Evolutionary conservation across 1,140 invertebrate genomes (phyloP), one percentile per base, ranked within the genome.

Genomic region (Nixonia krombeini): DNA sequence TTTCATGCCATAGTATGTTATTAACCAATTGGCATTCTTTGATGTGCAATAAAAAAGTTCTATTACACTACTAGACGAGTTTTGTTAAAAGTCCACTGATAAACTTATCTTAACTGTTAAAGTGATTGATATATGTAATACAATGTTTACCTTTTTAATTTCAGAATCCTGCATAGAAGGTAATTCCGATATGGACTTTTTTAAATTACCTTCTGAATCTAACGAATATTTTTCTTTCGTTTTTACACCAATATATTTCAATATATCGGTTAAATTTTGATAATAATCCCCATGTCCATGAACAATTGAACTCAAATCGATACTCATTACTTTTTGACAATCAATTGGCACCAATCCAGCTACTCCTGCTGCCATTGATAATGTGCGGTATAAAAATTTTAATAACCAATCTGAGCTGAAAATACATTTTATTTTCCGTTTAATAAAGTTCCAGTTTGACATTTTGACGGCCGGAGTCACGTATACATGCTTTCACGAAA

Each of bases 321-420:
- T 78, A 79, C 91, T 91, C 12, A 80, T 79, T 80, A 91, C 87
- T 58, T 87, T 78, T 6, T 86, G 64, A 81, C 87, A 87, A 18
- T 86, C 82, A 25, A 91, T 80, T 35, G 88, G 86, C 55, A 87
- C 84, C 1, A 91, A 77, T 2, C 90, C 90, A 44, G 90, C 90
- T 46, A 91, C 89, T 8, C 89, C 76, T 10, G 86, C 83, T 2
- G 79, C 73, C 74, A 85, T 82, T 17, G 89, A 89, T 5, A 90
- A 84, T 13, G 90, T 90, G 42, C 90, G 80, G 68, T 91, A 91
- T 6, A 92, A 70, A 74, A 91, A 91, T 75, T 88, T 90, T 13
- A 92, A 74, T n/a, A 92, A 74, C 90, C 90, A 91, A 74, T 92
- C 90, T 33, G 84, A 84, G 28, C 87, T 89, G 59, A 4, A 80